These are phyloP conservation scores for Anthophora plumipes DNA, from an alignment of 2,888 invertebrate genomes.

Conservation along the genomic window DNA sequence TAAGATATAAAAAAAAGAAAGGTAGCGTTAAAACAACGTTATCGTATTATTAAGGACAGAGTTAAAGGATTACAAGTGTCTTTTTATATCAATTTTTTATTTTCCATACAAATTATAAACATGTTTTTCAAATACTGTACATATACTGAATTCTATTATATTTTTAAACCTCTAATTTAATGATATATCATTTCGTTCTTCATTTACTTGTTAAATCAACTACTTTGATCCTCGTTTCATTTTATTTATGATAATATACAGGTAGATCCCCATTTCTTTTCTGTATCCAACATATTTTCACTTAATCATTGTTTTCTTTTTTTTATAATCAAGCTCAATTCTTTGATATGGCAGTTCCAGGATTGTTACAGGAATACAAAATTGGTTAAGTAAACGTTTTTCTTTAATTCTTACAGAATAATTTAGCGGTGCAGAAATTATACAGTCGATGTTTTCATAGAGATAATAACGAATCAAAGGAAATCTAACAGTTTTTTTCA, in stretches of 20 bases:
- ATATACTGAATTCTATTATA: conserved; percentile 85
- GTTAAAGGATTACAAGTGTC: conserved; percentile 29
- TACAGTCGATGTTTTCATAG: conserved; percentile 63
- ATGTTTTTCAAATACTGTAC: conserved; percentile 93
- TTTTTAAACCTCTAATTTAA: conserved; percentile 85
- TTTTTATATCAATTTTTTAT: conserved; percentile 84
- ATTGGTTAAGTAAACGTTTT: conserved; percentile 51
- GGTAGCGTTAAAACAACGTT: background rate
- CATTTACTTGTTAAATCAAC: conserved; percentile 84
- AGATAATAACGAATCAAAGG: conserved; percentile 36
- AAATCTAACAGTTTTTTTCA: background rate
- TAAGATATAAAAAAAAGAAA: background rate
- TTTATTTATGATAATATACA: conserved; percentile 84
- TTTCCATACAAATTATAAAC: conserved; percentile 94
- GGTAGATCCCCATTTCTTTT: conserved; percentile 78
- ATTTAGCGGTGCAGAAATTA: conserved; percentile 21
- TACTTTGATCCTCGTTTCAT: conserved; percentile 84
- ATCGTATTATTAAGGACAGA: background rate
- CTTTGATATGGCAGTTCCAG: conserved; percentile 89
- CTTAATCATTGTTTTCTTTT: too few species aligned
- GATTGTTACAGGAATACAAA: conserved; percentile 87
- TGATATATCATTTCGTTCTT: conserved; percentile 85
- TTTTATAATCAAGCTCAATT: conserved; percentile 84
- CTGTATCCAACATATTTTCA: conserved; percentile 74
- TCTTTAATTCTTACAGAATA: conserved; percentile 32